Evolutionary conservation across 2,113 vertebrate genomes (phyloP).

Genomic region (Ploceus nigricollis): DNA sequence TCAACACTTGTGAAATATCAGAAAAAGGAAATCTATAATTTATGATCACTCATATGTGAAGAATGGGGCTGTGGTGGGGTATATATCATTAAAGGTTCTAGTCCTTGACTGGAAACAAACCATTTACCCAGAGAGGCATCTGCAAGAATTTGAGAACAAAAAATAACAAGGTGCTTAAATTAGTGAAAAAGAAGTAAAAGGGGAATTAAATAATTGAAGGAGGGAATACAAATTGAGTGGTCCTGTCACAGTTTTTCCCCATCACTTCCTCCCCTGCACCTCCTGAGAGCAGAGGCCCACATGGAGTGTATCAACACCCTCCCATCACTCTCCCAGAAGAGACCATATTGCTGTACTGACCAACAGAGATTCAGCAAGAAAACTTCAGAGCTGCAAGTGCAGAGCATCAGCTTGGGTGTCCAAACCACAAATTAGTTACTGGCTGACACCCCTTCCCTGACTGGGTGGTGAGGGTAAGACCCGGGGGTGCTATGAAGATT

Average conservation of each 20-base stretch:
- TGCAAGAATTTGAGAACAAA: not conserved
- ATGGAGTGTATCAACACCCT: fast-evolving
- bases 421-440: not conserved
- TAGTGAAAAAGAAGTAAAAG: not conserved
- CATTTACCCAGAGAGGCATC: not conserved
- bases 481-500: not conserved
- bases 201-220: not conserved
- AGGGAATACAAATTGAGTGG: not conserved
- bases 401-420: not conserved
- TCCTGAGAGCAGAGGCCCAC: not conserved
- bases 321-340: not conserved
- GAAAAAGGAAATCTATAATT: not conserved
- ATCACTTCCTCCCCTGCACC: not conserved
- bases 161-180: not conserved
- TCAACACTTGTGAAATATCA: not conserved
- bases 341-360: not conserved
- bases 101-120: not conserved
- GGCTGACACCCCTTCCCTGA: not conserved
- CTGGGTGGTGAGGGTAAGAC: not conserved
- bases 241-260: not conserved
- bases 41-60: not conserved
- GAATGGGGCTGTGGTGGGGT: not conserved
- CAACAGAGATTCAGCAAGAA: not conserved
- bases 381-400: not conserved
- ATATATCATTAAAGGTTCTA: not conserved